phyloP scores from a whole-genome alignment of 2,797 vertebrate species.

The Siniperca scherzeri region DNA sequence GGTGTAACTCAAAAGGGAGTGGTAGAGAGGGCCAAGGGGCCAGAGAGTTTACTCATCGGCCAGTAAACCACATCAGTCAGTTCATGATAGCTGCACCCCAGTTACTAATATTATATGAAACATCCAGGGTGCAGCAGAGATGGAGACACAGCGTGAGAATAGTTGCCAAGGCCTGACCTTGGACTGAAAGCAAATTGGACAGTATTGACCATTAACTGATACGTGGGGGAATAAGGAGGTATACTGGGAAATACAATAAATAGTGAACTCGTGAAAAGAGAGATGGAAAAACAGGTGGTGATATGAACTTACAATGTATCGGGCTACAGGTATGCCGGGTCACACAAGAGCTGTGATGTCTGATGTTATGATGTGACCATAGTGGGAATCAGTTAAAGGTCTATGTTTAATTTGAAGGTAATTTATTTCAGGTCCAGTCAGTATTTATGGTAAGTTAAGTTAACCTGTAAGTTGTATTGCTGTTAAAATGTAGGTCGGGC shows the following conservation, averaged over 20 bases:
- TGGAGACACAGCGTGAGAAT: slow-evolving; percentile 36
- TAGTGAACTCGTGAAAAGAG: slow-evolving; percentile 49
- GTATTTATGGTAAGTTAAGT: background rate
- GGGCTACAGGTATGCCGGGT: slow-evolving; percentile 14
- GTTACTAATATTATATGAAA: slow-evolving; percentile 43
- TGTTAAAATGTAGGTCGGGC: background rate
- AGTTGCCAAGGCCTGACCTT: slow-evolving; percentile 61
- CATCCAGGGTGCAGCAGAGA: slow-evolving; percentile 36
- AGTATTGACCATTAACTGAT: slow-evolving; percentile 42
- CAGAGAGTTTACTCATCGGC: slow-evolving; percentile 11
- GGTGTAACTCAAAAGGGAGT: slow-evolving; percentile 36
- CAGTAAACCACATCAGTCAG: slow-evolving; percentile 45
- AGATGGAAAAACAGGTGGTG: slow-evolving; percentile 63
- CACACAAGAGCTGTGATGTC: slow-evolving; percentile 13
- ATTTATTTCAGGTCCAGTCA: background rate
- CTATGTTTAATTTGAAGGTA: background rate
- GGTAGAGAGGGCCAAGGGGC: background rate
- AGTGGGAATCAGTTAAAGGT: background rate
- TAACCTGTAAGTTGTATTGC: background rate
- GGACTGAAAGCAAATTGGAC: slow-evolving; percentile 45
- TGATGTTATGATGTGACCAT: background rate
- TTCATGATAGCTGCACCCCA: slow-evolving; percentile 18
- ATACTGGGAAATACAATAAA: slow-evolving; percentile 52
- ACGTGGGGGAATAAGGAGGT: slow-evolving; percentile 29
- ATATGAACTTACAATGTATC: slow-evolving; percentile 29